Evolutionary conservation across 37 sponge, comb jelly and placozoan species (phyloP), one percentile per base, ranked within the genome.

Genomic region (Petrosia ficiformis): DNA sequence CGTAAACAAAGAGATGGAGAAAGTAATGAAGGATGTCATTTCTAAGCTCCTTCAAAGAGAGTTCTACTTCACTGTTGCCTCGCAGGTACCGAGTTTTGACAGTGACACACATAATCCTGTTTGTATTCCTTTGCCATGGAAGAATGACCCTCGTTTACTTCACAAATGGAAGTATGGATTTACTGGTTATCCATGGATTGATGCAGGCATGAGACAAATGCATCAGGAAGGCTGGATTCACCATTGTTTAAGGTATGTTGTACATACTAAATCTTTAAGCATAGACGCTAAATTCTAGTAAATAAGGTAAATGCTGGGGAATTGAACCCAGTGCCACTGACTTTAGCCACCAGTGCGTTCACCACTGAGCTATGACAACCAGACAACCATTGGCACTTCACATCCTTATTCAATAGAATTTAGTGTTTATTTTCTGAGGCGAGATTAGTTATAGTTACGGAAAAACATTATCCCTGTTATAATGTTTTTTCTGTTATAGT

Each of bases 191-290:
- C 90, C 90, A 16, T 78, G 85, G 85, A 80, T 90, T 0, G 90
- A 90, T 71, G 90, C 90, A 31, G 90, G 77, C 54, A 90, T 90
- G 81, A 84, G 77, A 30, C 90, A 90, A 72, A 70, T 90, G 42
- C 32, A 39, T 1, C 54, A 90, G 63, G 90, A 90, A 77, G 90
- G 90, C 1, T 90, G 77, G 77, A 84, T 80, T 14, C 90, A 90
- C 30, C 59, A 84, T 31, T 75, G 26, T 37, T 66, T 89, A 26
- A 88, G 89, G 89, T 87, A 59, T n/a, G n/a, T n/a, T n/a, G n/a
- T n/a, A n/a, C n/a, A n/a, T n/a, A n/a, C n/a, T n/a, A n/a, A n/a
- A n/a, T n/a, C n/a, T n/a, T n/a, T n/a, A n/a, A n/a, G n/a, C n/a
- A n/a, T n/a, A n/a, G n/a, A n/a, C n/a, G n/a, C n/a, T n/a, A n/a